These are phyloP conservation scores for Synanthedon vespiformis DNA, from an alignment of 2,888 invertebrate species.

Conservation along the genomic window DNA sequence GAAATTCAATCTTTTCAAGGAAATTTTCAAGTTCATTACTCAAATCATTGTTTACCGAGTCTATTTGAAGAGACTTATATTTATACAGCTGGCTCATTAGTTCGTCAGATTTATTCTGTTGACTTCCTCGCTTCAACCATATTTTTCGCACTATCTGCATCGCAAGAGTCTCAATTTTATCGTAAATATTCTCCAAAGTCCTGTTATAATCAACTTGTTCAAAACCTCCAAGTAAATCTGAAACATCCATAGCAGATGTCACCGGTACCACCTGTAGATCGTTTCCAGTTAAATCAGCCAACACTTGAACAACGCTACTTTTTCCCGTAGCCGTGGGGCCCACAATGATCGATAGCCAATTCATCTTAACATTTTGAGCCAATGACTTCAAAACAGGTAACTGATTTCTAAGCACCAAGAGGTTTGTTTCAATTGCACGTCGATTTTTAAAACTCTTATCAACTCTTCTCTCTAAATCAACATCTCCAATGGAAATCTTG, in stretches of 20 bases:
- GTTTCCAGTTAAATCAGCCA: conserved; percentile 81
- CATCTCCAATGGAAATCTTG: conserved; percentile 75
- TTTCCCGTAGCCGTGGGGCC: conserved; percentile 85
- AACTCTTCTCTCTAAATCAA: conserved; percentile 50
- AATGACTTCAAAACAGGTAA: conserved; percentile 79
- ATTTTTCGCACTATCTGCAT: conserved; percentile 58
- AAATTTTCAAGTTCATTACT: conserved; percentile 28
- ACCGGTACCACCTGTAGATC: conserved; percentile 82
- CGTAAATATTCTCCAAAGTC: conserved; percentile 78
- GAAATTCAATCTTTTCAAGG: conserved; percentile 34
- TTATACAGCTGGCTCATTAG: conserved; percentile 36
- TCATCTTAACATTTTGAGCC: conserved; percentile 88
- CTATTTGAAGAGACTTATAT: conserved; percentile 31
- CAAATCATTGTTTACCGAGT: conserved; percentile 14
- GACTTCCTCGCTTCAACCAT: conserved; percentile 33
- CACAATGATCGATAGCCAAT: conserved; percentile 92
- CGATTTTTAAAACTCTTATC: conserved; percentile 46
- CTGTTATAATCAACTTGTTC: conserved; percentile 89
- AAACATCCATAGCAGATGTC: conserved; percentile 94
- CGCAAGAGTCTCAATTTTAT: conserved; percentile 67
- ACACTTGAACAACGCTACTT: conserved; percentile 79
- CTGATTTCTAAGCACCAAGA: conserved; percentile 70
- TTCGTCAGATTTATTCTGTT: conserved; percentile 30
- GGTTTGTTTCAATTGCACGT: conserved; percentile 39
- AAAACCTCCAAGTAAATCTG: conserved; percentile 95